Evolutionary conservation across 1,140 invertebrate genomes (phyloP).

Genomic region (Leucophenga varia): DNA sequence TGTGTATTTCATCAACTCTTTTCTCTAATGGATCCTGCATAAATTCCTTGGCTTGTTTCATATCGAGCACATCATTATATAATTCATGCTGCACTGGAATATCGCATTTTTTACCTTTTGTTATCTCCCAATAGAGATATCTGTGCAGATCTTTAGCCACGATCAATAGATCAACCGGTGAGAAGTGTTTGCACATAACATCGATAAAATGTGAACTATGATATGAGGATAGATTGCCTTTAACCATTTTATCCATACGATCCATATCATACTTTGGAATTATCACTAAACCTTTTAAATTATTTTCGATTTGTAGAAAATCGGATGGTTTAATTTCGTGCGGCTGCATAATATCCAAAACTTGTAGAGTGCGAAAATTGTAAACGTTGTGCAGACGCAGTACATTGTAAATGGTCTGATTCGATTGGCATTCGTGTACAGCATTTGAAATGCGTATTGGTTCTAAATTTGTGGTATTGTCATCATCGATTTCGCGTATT

Average conservation of each 20-base stretch:
- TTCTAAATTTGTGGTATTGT: background rate
- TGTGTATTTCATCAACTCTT: slow-evolving; percentile 59
- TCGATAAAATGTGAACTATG: slow-evolving; percentile 27
- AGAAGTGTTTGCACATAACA: slow-evolving; percentile 62
- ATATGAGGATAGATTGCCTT: slow-evolving; percentile 58
- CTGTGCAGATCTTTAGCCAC: too few species aligned
- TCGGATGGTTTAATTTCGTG: too few species aligned
- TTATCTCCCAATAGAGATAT: too few species aligned
- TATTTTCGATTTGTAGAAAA: too few species aligned
- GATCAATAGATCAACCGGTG: too few species aligned
- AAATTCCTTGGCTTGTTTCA: too few species aligned
- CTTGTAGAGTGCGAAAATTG: slow-evolving; percentile 26
- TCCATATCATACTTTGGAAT: too few species aligned
- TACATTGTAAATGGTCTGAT: slow-evolving; percentile 71
- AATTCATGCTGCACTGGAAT: too few species aligned
- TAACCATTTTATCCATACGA: slow-evolving; percentile 56
- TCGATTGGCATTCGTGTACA: slow-evolving; percentile 68
- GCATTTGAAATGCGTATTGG: slow-evolving; percentile 47
- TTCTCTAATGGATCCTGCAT: slow-evolving; percentile 65
- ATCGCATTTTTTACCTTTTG: too few species aligned
- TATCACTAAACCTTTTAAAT: too few species aligned
- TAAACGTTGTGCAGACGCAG: slow-evolving; percentile 58
- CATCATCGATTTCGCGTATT: background rate
- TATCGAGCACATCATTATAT: too few species aligned
- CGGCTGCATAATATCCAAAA: too few species aligned